Conservation (phyloP, 2,888 invertebrate species). For the Ennomos fuscantarius region DNA sequence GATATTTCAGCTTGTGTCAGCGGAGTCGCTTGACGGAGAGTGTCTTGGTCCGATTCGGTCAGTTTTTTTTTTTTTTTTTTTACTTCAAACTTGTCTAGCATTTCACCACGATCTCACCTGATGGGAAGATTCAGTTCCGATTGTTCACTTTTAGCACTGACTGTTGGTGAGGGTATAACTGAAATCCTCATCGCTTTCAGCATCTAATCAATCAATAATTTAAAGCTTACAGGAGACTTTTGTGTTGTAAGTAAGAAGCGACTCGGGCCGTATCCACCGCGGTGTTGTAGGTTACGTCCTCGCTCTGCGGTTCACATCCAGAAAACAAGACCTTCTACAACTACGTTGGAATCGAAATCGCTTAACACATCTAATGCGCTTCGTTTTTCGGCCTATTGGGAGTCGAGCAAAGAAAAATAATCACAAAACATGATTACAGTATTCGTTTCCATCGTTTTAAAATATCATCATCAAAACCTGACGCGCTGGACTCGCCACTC, state of each 20-base stretch:
- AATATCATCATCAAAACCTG: conserved; percentile 46
- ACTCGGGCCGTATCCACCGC: conserved; percentile 49
- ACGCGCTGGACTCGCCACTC: conserved; percentile 22
- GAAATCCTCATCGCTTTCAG: conserved; percentile 73
- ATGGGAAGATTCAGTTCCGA: too few relatives aligned
- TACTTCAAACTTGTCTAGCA: too few relatives aligned
- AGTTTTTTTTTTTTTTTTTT: too few relatives aligned
- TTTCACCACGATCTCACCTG: too few relatives aligned
- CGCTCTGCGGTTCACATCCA: conserved; percentile 48
- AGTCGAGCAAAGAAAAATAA: conserved; percentile 47
- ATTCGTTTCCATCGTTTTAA: conserved; percentile 45
- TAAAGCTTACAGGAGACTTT: conserved; percentile 82
- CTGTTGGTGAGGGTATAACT: conserved; percentile 69
- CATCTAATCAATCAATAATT: conserved; percentile 81
- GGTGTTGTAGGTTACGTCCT: conserved; percentile 18
- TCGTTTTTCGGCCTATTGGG: conserved; percentile 34
- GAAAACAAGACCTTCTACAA: conserved; percentile 53
- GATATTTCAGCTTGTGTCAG: conserved; percentile 25
- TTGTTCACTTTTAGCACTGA: conserved; percentile 61
- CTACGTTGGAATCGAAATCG: conserved; percentile 51
- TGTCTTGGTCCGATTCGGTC: conserved; percentile 63
- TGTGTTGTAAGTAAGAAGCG: conserved; percentile 58
- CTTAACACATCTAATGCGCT: conserved; percentile 58
- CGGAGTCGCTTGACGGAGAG: conserved; percentile 40
- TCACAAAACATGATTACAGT: conserved; percentile 57